phyloP scores from a whole-genome alignment of 2,797 vertebrate species.

The Oreonectes daqikongensis region DNA sequence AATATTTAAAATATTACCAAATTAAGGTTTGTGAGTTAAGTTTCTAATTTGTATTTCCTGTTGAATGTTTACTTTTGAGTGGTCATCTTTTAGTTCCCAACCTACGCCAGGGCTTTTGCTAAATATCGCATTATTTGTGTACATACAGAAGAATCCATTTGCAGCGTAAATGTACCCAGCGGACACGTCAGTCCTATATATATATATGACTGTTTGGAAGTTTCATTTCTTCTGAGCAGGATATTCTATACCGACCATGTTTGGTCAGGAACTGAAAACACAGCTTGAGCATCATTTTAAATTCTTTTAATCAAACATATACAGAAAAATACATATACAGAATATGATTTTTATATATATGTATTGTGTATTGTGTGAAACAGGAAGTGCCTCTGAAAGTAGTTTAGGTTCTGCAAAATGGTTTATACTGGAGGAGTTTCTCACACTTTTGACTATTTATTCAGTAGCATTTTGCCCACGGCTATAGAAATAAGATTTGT shows the following conservation, averaged over 20 bases:
- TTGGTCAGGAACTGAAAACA: background rate
- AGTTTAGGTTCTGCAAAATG: no score
- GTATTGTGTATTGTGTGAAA: no score
- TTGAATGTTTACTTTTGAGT: background rate
- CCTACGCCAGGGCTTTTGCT: background rate
- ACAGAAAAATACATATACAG: no score
- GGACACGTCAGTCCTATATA: background rate
- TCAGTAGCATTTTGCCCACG: no score
- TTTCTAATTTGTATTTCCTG: background rate
- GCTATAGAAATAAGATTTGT: no score
- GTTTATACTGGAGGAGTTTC: no score
- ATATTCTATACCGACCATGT: background rate
- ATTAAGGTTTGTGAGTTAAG: background rate
- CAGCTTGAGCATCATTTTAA: background rate
- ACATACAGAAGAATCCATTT: background rate
- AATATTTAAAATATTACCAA: background rate
- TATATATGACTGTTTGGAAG: background rate
- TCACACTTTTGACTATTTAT: no score
- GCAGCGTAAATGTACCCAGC: background rate
- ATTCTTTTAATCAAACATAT: background rate
- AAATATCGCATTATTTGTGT: background rate
- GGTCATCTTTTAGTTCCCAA: background rate
- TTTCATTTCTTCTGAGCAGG: background rate
- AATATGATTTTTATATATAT: no score
- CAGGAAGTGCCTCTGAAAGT: no score